Evolutionary conservation across 2,797 vertebrate genomes (phyloP), one percentile per base, ranked within the genome.

Genomic region (Molossus molossus): DNA sequence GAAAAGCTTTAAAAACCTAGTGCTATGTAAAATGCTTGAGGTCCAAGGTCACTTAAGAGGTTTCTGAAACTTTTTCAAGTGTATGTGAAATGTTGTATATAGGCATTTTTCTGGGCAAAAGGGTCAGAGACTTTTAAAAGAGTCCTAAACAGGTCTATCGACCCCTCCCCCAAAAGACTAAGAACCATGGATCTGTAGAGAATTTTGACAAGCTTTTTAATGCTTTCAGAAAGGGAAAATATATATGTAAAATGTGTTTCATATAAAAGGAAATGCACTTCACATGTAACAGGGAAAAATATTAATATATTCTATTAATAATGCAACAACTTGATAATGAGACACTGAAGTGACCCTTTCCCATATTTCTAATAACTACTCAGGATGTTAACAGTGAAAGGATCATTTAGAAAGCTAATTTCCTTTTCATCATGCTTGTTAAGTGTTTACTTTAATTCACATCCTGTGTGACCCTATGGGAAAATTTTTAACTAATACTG

Each of bases 391-490:
- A 88, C 79, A 94, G 95, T 96, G 91, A 97, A 97, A 97, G 97
- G 95, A 95, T 87, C 96, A 83, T 96, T 97, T 94, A 97, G 95
- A 97, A 97, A 95, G 94, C 91, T 94, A 93, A 98, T 97, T 98
- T 97, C 97, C 97, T 97, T 96, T 97, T 96, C 95, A 96, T 97
- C 95, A 62, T 88, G 96, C 87, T 89, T 93, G 96, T 76, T 84
- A 97, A 97, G 95, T 97, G 97, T 97, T 98, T 97, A 97, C 97
- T 97, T 97, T 97, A 96, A 97, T 97, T 97, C 97, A 97, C 97
- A 97, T 98, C 97, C 97, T 97, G 97, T 97, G 94, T 97, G 96
- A 97, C 97, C 97, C 97, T 96, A 97, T 98, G 97, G 97, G 97
- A 98, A 98, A 98, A 96, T 97, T 96, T 97, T 92, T 90, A 97